A percentile compares a stretch with the other conserved stretches of the same genome.
phyloP scores from a whole-genome alignment of 2,113 vertebrate species.

The Penelope pileata region DNA sequence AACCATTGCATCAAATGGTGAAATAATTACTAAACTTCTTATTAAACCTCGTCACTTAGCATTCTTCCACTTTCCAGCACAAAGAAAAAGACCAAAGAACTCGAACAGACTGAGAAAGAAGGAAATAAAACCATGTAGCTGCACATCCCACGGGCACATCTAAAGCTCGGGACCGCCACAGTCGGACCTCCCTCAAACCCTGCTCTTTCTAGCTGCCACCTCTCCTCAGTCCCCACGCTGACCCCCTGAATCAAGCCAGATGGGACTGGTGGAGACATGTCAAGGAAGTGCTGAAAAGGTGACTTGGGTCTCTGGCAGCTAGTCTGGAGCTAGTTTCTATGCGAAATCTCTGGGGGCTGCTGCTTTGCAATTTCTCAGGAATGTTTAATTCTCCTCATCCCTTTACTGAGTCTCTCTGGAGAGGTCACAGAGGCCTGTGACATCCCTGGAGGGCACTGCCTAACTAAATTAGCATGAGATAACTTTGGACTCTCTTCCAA shows the following conservation, averaged over 20 bases:
- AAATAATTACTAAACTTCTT: background rate
- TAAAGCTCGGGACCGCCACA: background rate
- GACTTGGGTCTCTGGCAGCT: conserved; percentile 82
- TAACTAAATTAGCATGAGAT: conserved; percentile 89
- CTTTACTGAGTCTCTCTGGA: conserved; percentile 78
- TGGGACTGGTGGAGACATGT: conserved; percentile 78
- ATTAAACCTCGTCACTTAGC: background rate
- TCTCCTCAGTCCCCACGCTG: conserved; percentile 69
- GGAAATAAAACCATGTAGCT: conserved; percentile 6
- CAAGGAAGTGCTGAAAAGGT: conserved; percentile 87
- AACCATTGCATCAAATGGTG: background rate
- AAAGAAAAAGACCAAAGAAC: background rate
- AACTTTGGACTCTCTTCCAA: conserved; percentile 88
- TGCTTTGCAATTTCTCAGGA: conserved; percentile 87
- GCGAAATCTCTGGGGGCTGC: conserved; percentile 81
- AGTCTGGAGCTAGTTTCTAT: conserved; percentile 84
- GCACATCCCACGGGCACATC: background rate
- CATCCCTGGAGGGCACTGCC: conserved; percentile 86
- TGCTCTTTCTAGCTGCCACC: conserved; percentile 63
- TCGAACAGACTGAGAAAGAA: background rate
- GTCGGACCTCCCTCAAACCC: conserved; percentile 73
- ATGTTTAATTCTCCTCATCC: conserved; percentile 86
- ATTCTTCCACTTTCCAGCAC: background rate
- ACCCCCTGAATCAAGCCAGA: conserved; percentile 82
- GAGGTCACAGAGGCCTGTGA: conserved; percentile 85